Percentiles rank a stretch among this genome's conserved stretches.
Evolutionary conservation across 2,113 vertebrate species (phyloP).

Genomic region (Nyctereutes procyonoides): DNA sequence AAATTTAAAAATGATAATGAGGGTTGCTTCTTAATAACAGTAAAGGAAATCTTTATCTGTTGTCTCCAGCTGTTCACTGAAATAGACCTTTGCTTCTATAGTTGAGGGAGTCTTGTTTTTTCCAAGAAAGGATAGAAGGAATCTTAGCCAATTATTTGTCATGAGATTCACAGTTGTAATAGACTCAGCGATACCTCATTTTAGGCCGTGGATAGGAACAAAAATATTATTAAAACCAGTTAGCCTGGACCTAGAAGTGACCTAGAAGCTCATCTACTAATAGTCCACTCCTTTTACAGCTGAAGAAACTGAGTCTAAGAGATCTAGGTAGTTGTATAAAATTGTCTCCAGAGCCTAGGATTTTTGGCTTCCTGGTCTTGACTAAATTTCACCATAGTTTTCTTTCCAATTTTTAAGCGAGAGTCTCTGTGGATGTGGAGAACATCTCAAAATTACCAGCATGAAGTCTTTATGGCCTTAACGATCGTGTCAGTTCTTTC

Average conservation of each 20-base stretch:
- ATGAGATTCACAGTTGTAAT: background rate
- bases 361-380: background rate
- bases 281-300: background rate
- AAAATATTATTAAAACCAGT: constrained; percentile 21
- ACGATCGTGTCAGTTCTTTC: background rate
- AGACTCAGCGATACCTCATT: background rate
- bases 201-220: background rate
- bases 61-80: background rate
- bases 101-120: background rate
- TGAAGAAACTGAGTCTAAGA: background rate
- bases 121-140: background rate
- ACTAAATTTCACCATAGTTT: background rate
- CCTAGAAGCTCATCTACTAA: background rate
- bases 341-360: background rate
- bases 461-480: background rate
- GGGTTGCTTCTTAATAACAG: background rate
- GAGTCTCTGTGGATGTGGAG: background rate
- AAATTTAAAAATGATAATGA: background rate
- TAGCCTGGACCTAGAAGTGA: background rate
- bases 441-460: background rate
- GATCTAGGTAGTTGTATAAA: background rate
- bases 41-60: background rate
- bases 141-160: background rate
- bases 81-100: background rate
- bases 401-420: background rate